A percentile compares a stretch with the other conserved stretches of the same genome.
phyloP scores from a whole-genome alignment of 2,888 invertebrate species.

The Tortricodes alternella region DNA sequence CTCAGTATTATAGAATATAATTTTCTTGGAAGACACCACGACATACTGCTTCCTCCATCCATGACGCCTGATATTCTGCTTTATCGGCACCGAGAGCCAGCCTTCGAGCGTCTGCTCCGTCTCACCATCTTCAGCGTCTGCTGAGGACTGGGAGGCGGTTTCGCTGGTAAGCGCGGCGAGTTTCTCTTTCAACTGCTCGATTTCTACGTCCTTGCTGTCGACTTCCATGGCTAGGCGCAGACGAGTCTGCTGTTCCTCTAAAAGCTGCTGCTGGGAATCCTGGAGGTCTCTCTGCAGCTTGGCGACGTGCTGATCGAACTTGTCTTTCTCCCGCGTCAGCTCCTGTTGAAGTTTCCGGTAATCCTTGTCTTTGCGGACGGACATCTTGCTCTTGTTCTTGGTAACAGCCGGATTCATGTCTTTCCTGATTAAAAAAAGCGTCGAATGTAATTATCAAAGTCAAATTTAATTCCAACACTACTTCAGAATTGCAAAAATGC shows the following conservation, averaged over 20 bases:
- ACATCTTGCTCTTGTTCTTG: conserved; percentile 91
- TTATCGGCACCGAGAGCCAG: conserved; percentile 97
- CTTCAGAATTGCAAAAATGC: too few relatives aligned
- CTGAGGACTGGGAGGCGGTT: conserved; percentile 95
- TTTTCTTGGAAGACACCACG: conserved; percentile 97
- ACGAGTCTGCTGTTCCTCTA: conserved; percentile 86
- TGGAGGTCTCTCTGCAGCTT: conserved; percentile 93
- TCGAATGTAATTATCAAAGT: not conserved
- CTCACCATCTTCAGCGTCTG: conserved; percentile 92
- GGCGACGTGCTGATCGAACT: conserved; percentile 93
- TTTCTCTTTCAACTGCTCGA: conserved; percentile 95
- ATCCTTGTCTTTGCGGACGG: conserved; percentile 96
- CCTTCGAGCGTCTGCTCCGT: conserved; percentile 94
- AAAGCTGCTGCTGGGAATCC: conserved; percentile 91
- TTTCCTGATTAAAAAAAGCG: conserved; percentile 53
- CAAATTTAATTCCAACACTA: too few relatives aligned
- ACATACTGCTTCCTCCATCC: conserved; percentile 99
- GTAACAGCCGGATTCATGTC: conserved; percentile 86
- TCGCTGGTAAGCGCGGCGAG: conserved; percentile 91
- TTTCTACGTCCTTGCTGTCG: conserved; percentile 97
- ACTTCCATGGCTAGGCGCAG: conserved; percentile 96
- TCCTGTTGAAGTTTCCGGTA: conserved; percentile 97
- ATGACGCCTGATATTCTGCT: conserved; percentile 96
- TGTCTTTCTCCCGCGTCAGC: conserved; percentile 95
- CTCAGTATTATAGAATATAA: conserved; percentile 98